Evolutionary conservation across 2,797 vertebrate species (phyloP).

Genomic region (Schizothorax lantsangensis): DNA sequence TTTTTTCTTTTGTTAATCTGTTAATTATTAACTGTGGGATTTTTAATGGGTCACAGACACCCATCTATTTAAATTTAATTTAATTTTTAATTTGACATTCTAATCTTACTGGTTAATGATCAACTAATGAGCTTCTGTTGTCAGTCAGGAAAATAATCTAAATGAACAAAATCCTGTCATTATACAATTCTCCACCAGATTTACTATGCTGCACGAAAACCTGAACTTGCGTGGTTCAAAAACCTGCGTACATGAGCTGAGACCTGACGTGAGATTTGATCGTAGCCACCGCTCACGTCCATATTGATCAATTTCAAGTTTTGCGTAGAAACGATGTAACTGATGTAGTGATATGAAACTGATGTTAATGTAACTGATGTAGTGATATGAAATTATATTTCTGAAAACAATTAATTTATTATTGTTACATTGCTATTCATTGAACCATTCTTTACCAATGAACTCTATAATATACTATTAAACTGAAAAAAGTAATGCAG

Average conservation of each 20-base stretch:
- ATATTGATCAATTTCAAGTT: neutral
- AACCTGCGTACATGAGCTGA: neutral
- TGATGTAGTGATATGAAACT: too few relatives aligned
- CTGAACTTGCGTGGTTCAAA: too few relatives aligned
- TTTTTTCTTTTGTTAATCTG: neutral
- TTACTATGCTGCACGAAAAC: neutral
- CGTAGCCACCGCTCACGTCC: neutral
- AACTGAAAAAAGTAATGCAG: neutral
- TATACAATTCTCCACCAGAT: neutral
- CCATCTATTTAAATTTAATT: neutral
- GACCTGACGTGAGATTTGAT: neutral
- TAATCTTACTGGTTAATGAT: neutral
- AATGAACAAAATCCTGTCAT: neutral
- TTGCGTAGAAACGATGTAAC: neutral
- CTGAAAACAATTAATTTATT: neutral
- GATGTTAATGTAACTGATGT: neutral
- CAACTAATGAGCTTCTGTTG: neutral
- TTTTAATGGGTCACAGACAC: neutral
- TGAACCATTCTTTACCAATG: neutral
- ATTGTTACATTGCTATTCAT: neutral
- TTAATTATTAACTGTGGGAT: neutral
- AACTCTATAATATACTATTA: neutral
- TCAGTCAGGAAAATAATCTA: neutral
- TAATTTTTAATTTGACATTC: neutral
- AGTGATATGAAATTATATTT: neutral